phyloP scores from a whole-genome alignment of 2,888 invertebrate species.

The Drosophila lacicola region DNA sequence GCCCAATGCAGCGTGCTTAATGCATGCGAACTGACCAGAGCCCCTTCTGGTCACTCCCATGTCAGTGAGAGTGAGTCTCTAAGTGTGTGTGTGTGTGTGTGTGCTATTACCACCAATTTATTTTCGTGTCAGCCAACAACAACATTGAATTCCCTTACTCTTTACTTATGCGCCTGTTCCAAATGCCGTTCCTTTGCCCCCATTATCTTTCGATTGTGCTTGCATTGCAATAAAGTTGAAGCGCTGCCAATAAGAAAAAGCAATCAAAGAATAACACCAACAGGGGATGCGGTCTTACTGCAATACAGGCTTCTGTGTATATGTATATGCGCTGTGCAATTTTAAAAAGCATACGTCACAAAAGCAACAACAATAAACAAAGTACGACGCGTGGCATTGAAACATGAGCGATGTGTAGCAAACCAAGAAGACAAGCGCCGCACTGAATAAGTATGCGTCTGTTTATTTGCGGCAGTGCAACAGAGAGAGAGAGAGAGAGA shows the following conservation, averaged over 20 bases:
- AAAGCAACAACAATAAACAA: conserved; percentile 29
- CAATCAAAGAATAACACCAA: conserved; percentile 20
- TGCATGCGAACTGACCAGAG: conserved; percentile 27
- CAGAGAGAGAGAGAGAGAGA: conserved; percentile 17
- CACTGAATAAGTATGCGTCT: conserved; percentile 11
- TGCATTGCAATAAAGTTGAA: conserved; percentile 49
- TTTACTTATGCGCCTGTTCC: conserved; percentile 14
- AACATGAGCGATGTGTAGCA: conserved; percentile 37
- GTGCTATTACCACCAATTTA: conserved; percentile 46
- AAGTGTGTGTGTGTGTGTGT: conserved; percentile 6
- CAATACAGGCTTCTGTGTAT: conserved; percentile 14
- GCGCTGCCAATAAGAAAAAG: conserved; percentile 56
- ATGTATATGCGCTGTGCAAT: conserved; percentile 43
- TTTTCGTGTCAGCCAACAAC: conserved; percentile 39
- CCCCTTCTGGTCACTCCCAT: neutral
- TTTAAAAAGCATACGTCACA: conserved; percentile 19
- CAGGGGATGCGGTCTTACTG: conserved; percentile 36
- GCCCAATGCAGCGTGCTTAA: conserved; percentile 1
- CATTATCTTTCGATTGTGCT: conserved; percentile 7
- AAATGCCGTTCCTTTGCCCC: conserved; percentile 21
- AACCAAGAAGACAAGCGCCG: conserved; percentile 23
- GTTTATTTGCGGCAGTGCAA: conserved; percentile 6
- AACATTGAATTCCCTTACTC: conserved; percentile 7
- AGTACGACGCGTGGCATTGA: conserved; percentile 46
- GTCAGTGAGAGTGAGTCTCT: neutral